Conservation (phyloP, 92 coral and sea anemone species). For the Actinostola sp. region DNA sequence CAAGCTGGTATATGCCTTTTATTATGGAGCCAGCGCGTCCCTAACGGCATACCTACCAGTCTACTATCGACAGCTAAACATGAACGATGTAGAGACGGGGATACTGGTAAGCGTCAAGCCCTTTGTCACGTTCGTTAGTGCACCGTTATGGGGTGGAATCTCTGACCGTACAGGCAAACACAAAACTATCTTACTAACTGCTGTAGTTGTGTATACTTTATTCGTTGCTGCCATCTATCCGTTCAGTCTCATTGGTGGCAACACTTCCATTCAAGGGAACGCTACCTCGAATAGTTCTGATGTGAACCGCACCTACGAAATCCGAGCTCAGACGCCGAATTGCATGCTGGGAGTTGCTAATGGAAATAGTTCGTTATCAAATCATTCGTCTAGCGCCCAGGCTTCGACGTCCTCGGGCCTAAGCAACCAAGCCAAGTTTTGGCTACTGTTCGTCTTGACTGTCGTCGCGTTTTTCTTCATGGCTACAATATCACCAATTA, state of each 20-base stretch:
- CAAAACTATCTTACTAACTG: conserved; percentile 10
- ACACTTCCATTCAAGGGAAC: not conserved
- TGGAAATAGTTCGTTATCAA: not conserved
- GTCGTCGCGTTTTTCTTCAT: conserved; percentile 18
- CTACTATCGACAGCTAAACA: conserved; percentile 27
- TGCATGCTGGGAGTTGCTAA: not conserved
- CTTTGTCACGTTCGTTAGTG: conserved; percentile 28
- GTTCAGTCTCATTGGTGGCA: not conserved
- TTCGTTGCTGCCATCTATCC: conserved; percentile 12
- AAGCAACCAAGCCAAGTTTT: conserved; percentile 1
- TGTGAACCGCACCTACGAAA: not conserved
- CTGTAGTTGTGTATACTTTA: conserved; percentile 14
- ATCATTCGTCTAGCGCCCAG: not conserved
- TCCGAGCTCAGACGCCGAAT: not conserved
- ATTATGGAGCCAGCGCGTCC: conserved; percentile 9
- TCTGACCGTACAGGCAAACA: conserved; percentile 39
- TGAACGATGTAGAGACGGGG: conserved; percentile 27
- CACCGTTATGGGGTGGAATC: conserved; percentile 39
- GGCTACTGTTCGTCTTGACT: not conserved
- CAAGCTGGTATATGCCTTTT: conserved; percentile 20
- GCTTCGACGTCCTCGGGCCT: conserved; percentile 1
- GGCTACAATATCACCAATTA: conserved; percentile 15
- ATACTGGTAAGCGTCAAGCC: conserved; percentile 25
- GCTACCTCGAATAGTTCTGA: not conserved
- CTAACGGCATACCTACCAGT: conserved; percentile 26